These are phyloP conservation scores for Ceriagrion tenellum DNA, from an alignment of 2,888 invertebrate species.

Conservation along the genomic window DNA sequence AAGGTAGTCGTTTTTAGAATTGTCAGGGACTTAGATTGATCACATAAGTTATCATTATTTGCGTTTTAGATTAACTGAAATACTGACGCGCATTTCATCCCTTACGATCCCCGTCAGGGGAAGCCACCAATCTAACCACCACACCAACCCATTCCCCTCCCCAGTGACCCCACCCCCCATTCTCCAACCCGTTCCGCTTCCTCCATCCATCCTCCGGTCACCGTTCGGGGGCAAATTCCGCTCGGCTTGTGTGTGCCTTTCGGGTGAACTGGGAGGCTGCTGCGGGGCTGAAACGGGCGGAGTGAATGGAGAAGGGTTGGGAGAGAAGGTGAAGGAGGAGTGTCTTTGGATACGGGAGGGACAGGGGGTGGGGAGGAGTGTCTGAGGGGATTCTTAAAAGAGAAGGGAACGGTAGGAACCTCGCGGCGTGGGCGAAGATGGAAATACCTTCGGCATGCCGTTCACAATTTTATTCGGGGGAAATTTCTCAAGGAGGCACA, in stretches of 20 bases:
- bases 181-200: neutral
- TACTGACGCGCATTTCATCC: no score
- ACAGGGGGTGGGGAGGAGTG: neutral
- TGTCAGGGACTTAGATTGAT: no score
- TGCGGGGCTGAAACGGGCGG: neutral
- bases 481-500: neutral
- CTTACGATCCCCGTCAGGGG: no score
- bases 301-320: neutral
- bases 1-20: no score
- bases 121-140: neutral
- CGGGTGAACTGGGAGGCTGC: neutral
- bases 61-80: no score
- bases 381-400: neutral
- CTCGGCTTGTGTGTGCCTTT: slow-evolving; percentile 3
- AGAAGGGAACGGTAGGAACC: slow-evolving; percentile 3
- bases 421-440: slow-evolving; percentile 63
- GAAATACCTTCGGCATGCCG: slow-evolving; percentile 57
- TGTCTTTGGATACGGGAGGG: neutral
- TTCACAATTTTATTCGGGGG: slow-evolving; percentile 53
- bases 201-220: neutral
- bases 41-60: no score
- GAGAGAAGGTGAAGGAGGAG: neutral
- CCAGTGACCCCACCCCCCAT: neutral
- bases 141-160: neutral
- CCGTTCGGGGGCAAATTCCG: slow-evolving; percentile 49